Base-by-base conservation (phyloP, 2,888 invertebrate species). In the Andrena minutula region DNA sequence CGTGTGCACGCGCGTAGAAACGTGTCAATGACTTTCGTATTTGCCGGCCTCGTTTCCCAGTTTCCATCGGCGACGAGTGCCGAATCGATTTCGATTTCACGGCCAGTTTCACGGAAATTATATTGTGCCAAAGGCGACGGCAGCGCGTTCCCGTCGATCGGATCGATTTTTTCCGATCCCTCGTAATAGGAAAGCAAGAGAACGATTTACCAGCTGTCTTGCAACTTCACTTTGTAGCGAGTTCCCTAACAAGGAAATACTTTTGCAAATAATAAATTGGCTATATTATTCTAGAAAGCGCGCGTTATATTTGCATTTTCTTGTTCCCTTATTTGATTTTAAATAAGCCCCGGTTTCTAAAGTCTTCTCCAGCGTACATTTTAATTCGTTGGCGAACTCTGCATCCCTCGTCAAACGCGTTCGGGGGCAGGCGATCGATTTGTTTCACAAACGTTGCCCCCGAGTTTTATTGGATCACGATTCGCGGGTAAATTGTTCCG, bases 71-170 rank as follows among this genome's bases (percentile, higher is more conserved):
- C 79, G 80, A 75, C 76, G 64, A 70, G 74, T n/a, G 26, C 35
- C 82, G 73, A 74, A 86, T 85, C 86, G 86, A 86, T 86, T 86
- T 86, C 86, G 86, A 86, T 86, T 86, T 86, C 80, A 86, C 80
- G 86, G 86, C 80, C 83, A 86, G 86, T 85, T 86, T 85, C 86
- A 74, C 83, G 80, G 83, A 68, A 83, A 85, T 85, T 85, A 80
- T 80, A 80, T 82, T 56, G 82, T 65, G 86, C 72, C 70, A 49
- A 61, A 49, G 66, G 56, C 68, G 84, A 66, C 73, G 68, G 73
- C 72, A 85, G 49, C 65, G 65, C 77, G 66, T 58, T 75, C 41
- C 41, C 16, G 58, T 53, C 70, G 53, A 63, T 63, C 53, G 28
- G 56, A 68, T 70, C 56, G 58, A 30, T 41, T 71, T 51, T 66